Evolutionary conservation across 2,888 invertebrate genomes (phyloP).

Genomic region (Amblyjoppa fuscipennis): DNA sequence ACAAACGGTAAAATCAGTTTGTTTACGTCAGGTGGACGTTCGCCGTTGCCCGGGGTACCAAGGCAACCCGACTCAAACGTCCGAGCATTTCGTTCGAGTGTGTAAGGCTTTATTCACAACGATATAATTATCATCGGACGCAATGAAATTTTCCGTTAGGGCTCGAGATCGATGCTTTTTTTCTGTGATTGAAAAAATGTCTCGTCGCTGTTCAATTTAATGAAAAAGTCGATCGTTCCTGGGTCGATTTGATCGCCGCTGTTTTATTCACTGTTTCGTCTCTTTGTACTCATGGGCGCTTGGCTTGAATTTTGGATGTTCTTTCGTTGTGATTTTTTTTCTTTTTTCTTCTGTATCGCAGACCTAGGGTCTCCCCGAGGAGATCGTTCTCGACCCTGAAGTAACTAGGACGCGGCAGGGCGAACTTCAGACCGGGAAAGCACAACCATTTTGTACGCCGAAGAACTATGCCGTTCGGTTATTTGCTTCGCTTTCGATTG

Average conservation of each 20-base stretch:
- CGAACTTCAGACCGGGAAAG: too few species aligned
- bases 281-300: slow-evolving; percentile 10
- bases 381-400: too few species aligned
- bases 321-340: slow-evolving; percentile 13
- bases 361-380: too few species aligned
- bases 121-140: slow-evolving; percentile 3
- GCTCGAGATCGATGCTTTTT: neutral
- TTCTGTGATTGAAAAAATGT: neutral
- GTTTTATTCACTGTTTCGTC: neutral
- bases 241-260: neutral
- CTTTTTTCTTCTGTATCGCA: neutral
- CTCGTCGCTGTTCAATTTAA: neutral
- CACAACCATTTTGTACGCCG: too few species aligned
- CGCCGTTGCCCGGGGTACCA: slow-evolving; percentile 77
- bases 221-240: neutral
- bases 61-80: slow-evolving; percentile 74
- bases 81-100: slow-evolving; percentile 62
- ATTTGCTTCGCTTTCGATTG: too few species aligned
- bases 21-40: slow-evolving; percentile 79
- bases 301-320: slow-evolving; percentile 31
- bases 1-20: slow-evolving; percentile 71
- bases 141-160: neutral
- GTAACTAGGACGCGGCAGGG: too few species aligned
- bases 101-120: slow-evolving; percentile 61
- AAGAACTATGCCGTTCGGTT: too few species aligned